Evolutionary conservation across 2,888 invertebrate genomes (phyloP).

Genomic region (Rhagium mordax): DNA sequence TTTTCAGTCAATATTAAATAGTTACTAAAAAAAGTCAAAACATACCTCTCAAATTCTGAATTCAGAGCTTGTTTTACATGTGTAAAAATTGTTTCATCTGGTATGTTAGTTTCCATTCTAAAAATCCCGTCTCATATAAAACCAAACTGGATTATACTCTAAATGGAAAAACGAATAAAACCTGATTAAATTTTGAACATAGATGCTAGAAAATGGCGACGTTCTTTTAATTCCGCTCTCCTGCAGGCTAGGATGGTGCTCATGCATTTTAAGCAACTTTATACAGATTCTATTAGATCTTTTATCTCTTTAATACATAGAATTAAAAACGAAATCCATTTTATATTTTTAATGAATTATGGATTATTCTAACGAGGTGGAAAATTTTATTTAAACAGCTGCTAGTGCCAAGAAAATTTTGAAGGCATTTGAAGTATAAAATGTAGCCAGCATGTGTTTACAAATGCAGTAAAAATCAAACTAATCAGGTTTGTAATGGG

Average conservation of each 20-base stretch:
- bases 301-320: background rate
- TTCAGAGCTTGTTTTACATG: background rate
- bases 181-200: background rate
- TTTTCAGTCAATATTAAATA: too few species aligned
- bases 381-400: conserved; percentile 18
- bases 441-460: too few species aligned
- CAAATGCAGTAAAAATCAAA: too few species aligned
- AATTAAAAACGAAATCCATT: conserved; percentile 19
- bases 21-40: too few species aligned
- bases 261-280: conserved; percentile 26
- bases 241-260: background rate
- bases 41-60: too few species aligned
- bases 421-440: too few species aligned
- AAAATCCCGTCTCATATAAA: background rate
- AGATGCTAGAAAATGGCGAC: background rate
- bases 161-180: background rate
- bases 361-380: conserved; percentile 12
- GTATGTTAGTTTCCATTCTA: background rate
- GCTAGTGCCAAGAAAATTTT: too few species aligned
- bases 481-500: too few species aligned
- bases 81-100: background rate
- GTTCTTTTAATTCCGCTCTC: conserved; percentile 4
- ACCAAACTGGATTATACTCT: background rate
- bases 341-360: conserved; percentile 1
- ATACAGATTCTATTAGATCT: conserved; percentile 8